Evolutionary conservation across 2,797 vertebrate species (phyloP).

Genomic region (Varecia variegata): DNA sequence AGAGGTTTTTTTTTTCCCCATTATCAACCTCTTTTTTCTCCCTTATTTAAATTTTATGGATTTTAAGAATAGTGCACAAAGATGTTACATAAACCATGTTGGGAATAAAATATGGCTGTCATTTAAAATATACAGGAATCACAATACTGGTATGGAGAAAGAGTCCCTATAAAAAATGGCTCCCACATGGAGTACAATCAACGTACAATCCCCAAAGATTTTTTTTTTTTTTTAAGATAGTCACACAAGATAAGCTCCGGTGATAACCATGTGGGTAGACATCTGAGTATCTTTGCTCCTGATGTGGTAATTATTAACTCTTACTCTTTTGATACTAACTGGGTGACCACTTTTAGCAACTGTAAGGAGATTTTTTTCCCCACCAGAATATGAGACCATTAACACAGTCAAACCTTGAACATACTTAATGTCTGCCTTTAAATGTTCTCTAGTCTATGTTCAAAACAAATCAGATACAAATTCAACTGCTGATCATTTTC

Average conservation of each 20-base stretch:
- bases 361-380: background rate
- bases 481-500: background rate
- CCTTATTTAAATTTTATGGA: constrained; percentile 20
- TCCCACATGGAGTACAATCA: background rate
- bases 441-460: background rate
- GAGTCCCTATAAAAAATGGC: background rate
- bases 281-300: background rate
- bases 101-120: background rate
- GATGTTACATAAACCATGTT: background rate
- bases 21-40: background rate
- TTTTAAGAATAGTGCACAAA: constrained; percentile 18
- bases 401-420: background rate
- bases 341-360: background rate
- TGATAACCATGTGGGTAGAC: background rate
- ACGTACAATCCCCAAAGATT: background rate
- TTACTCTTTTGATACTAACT: background rate
- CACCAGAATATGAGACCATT: background rate
- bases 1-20: background rate
- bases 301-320: background rate
- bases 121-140: background rate
- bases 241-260: background rate
- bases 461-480: constrained; percentile 29
- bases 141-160: background rate
- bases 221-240: background rate
- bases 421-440: background rate